Base-by-base conservation (phyloP, 1,140 invertebrate genomes). In the Muscidifurax raptorellus region DNA sequence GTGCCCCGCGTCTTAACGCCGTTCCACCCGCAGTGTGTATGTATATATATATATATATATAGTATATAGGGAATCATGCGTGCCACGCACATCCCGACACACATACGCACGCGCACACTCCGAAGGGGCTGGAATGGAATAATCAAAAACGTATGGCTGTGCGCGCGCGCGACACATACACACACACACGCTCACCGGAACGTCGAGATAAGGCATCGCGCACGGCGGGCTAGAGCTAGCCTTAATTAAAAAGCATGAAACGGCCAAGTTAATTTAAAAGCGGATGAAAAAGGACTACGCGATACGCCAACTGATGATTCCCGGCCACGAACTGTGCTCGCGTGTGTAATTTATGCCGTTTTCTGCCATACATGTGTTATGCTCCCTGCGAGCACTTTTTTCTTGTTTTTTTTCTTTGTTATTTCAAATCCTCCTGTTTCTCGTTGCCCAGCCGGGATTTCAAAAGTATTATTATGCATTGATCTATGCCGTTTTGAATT, bases 161-260 rank as follows among this genome's bases (percentile, higher is more conserved):
- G 22, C n/a, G 28, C 15, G 59, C 52, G 12, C 12, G 9, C 44
- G 44, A 18, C 44, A 18, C 44, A 40, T 1, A 7, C 32, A 36
- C 32, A 4, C 32, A 36, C 32, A 36, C 9, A 36, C 32, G 9
- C 32, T n/a, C n/a, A n/a, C n/a, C n/a, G n/a, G n/a, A n/a, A n/a
- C 32, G 32, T 6, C 36, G 36, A 80, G 64, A 80, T 80, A 40
- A 80, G 36, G 32, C 32, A 66, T 78, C 76, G 59, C 47, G 28
- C 28, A 10, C 52, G 6, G 44, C 15, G 44, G 44, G 22, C 22
- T n/a, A 59, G 52, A 22, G 22, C 76, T 74, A 32, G 71, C 28
- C 64, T 80, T 80, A 80, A 80, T 80, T 67, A 80, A 80, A 80
- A 80, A 80, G 44, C 59, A 67, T 59, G 64, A 69, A 80, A 36